These are phyloP conservation scores for Melanophora roralis DNA, from an alignment of 2,888 invertebrate species.

Conservation along the genomic window DNA sequence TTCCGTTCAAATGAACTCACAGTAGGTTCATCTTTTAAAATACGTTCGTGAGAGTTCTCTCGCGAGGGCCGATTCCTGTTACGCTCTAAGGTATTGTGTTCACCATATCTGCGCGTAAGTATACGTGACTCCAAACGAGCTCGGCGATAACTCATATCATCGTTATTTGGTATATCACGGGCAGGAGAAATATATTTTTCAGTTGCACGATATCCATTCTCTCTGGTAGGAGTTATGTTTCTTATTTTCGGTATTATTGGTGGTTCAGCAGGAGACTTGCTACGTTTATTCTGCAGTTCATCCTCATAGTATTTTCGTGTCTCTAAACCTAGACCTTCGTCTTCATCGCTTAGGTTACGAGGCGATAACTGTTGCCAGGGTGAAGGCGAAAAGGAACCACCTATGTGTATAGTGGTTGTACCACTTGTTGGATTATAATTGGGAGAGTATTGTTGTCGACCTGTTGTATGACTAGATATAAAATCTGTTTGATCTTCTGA, in stretches of 20 bases:
- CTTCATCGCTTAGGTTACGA: slow-evolving; percentile 83
- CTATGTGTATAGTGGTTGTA: slow-evolving; percentile 69
- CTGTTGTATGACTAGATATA: slow-evolving; percentile 66
- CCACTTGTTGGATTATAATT: slow-evolving; percentile 56
- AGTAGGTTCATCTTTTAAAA: slow-evolving; percentile 76
- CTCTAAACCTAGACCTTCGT: slow-evolving; percentile 88
- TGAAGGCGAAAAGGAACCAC: slow-evolving; percentile 72
- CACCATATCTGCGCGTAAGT: slow-evolving; percentile 79
- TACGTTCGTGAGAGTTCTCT: slow-evolving; percentile 77
- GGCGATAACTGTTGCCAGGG: slow-evolving; percentile 76
- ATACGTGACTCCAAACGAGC: slow-evolving; percentile 87
- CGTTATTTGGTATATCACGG: slow-evolving; percentile 67
- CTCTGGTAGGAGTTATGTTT: slow-evolving; percentile 79
- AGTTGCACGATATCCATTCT: slow-evolving; percentile 52
- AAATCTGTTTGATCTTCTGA: slow-evolving; percentile 67
- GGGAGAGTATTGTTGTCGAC: slow-evolving; percentile 55
- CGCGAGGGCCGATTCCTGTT: slow-evolving; percentile 76
- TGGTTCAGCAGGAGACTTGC: slow-evolving; percentile 77
- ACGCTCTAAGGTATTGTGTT: slow-evolving; percentile 75
- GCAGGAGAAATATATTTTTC: slow-evolving; percentile 81
- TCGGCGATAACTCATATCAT: slow-evolving; percentile 82
- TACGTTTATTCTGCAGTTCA: slow-evolving; percentile 60
- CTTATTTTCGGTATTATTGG: slow-evolving; percentile 82
- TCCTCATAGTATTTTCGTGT: slow-evolving; percentile 77
- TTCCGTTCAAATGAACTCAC: slow-evolving; percentile 48